These are phyloP conservation scores for Erithacus rubecula DNA, from an alignment of 2,797 vertebrate species.

Conservation along the genomic window DNA sequence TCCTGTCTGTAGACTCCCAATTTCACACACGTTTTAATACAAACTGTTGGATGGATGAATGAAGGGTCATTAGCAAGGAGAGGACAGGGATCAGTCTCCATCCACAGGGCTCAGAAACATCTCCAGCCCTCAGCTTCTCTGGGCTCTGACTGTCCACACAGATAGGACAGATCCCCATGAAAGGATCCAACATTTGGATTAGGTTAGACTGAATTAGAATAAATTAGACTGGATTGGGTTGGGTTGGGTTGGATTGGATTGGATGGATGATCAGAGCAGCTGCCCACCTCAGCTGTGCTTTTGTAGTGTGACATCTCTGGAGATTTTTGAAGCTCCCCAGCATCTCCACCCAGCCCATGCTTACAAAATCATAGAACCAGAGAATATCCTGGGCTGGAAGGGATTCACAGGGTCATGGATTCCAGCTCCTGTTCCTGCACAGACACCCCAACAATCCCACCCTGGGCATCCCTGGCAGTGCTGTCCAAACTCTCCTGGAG, in stretches of 20 bases:
- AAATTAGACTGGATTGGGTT: not conserved
- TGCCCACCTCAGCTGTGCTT: not conserved
- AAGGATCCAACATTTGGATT: not conserved
- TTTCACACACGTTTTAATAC: not conserved
- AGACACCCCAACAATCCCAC: not conserved
- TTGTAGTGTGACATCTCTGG: accelerated
- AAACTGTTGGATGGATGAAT: not conserved
- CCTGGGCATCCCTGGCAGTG: not conserved
- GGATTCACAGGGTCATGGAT: not conserved
- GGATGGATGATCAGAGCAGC: not conserved
- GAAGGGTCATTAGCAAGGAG: not conserved
- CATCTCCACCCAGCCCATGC: not conserved
- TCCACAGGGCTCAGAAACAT: not conserved
- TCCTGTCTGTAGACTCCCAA: not conserved
- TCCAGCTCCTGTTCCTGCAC: not conserved
- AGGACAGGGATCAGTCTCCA: not conserved
- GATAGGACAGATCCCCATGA: not conserved
- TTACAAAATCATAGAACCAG: not conserved
- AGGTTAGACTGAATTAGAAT: not conserved
- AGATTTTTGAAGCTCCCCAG: not conserved
- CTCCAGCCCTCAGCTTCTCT: not conserved
- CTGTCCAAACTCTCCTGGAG: not conserved
- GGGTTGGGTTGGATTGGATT: not conserved
- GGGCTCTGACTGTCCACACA: not conserved
- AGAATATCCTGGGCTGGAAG: not conserved